Evolutionary conservation across 2,888 invertebrate species (phyloP).

Genomic region (Cheilosia variabilis): DNA sequence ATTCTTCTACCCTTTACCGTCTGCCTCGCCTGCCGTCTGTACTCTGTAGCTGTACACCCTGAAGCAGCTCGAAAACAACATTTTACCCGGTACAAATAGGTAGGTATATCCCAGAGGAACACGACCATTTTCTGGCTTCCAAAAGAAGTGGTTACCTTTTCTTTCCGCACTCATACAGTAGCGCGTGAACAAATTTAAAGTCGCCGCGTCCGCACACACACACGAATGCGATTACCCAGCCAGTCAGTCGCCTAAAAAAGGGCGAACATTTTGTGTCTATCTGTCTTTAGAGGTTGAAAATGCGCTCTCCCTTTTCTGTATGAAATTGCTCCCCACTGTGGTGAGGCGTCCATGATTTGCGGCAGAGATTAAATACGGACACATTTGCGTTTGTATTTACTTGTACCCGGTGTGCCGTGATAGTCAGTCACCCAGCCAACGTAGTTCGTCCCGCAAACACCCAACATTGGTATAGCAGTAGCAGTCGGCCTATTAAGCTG

Average conservation of each 20-base stretch:
- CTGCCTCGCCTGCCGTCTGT: neutral
- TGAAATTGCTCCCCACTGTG: constrained; percentile 27
- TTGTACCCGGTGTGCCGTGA: constrained; percentile 16
- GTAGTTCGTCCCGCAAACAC: constrained; percentile 22
- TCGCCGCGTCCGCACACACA: constrained; percentile 4
- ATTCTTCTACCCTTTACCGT: constrained; percentile 24
- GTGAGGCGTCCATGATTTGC: constrained; percentile 43
- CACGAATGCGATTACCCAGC: constrained; percentile 22
- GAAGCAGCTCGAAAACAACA: constrained; percentile 12
- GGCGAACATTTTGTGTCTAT: constrained; percentile 42
- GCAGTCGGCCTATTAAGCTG: constrained; percentile 34
- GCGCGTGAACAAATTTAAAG: constrained; percentile 44
- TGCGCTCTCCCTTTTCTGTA: constrained; percentile 33
- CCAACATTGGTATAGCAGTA: constrained; percentile 20
- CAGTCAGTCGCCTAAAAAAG: constrained; percentile 49
- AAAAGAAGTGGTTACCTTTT: constrained; percentile 19
- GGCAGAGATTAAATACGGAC: constrained; percentile 55
- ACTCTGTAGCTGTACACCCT: neutral
- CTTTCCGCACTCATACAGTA: constrained; percentile 13
- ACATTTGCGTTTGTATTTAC: constrained; percentile 59
- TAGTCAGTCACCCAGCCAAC: constrained; percentile 24
- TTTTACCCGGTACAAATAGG: constrained; percentile 36
- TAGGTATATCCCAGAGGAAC: constrained; percentile 56
- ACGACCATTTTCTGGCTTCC: constrained; percentile 39
- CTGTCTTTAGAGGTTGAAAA: constrained; percentile 50